phyloP scores from a whole-genome alignment of 2,888 invertebrate genomes.

The Cremastinae sp. region DNA sequence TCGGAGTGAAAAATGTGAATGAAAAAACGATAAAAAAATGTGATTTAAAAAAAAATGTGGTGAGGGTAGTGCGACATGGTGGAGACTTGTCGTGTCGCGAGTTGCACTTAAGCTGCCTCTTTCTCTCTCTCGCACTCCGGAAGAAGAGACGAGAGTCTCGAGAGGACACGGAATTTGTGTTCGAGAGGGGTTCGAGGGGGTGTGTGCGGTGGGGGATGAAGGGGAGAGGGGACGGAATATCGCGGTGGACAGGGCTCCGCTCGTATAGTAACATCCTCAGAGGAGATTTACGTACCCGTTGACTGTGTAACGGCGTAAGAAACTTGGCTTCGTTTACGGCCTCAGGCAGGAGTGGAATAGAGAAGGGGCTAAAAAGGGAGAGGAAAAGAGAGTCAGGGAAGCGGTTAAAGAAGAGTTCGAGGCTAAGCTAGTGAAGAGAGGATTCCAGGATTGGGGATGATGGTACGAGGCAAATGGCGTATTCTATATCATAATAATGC shows the following conservation, averaged over 20 bases:
- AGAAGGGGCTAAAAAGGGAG: constrained; percentile 15
- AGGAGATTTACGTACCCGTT: constrained; percentile 67
- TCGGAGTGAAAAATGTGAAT: constrained; percentile 17
- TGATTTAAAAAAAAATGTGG: constrained; percentile 30
- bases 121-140: no score
- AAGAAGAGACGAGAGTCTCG: constrained; percentile 53
- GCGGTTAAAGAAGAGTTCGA: constrained; percentile 48
- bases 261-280: constrained; percentile 33
- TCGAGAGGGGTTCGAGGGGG: neutral
- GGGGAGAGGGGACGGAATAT: constrained; percentile 34
- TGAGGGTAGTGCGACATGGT: constrained; percentile 40
- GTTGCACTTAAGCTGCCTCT: constrained; percentile 56
- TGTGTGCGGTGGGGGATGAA: neutral
- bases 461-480: constrained; percentile 64
- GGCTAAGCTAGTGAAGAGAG: constrained; percentile 46
- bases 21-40: constrained; percentile 29
- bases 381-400: constrained; percentile 2
- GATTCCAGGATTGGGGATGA: neutral
- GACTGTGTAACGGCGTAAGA: constrained; percentile 64
- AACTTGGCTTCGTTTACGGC: constrained; percentile 69
- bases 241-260: constrained; percentile 52
- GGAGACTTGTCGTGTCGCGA: constrained; percentile 52
- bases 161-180: constrained; percentile 33
- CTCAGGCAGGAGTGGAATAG: constrained; percentile 21
- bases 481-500: constrained; percentile 69